Conservation (phyloP, 53 echinoderm and acorn worm species). For the Holothuria leucospilota region DNA sequence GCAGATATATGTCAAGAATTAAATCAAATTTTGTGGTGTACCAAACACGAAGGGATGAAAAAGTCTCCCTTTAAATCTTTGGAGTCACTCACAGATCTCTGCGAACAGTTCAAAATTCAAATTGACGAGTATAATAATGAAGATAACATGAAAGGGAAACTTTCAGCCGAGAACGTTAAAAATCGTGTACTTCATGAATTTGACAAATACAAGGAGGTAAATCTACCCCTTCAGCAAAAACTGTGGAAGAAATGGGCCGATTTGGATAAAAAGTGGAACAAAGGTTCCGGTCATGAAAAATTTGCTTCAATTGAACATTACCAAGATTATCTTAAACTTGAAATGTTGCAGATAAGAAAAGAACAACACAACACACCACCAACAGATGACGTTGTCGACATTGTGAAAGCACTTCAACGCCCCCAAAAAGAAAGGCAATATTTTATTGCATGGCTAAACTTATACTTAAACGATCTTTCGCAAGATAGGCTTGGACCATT, state of each 20-base stretch:
- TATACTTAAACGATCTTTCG: constrained; percentile 27
- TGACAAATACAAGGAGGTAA: neutral
- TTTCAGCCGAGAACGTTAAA: neutral
- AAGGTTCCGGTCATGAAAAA: neutral
- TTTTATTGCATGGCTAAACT: constrained; percentile 21
- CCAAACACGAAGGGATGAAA: neutral
- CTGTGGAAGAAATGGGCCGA: constrained; percentile 55
- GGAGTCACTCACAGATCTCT: neutral
- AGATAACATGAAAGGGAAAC: neutral
- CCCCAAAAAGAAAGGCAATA: neutral
- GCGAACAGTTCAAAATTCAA: neutral
- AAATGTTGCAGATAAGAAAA: constrained; percentile 8
- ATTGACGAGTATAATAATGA: neutral
- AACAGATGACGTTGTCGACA: neutral
- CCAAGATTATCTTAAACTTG: neutral
- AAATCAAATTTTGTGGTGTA: neutral
- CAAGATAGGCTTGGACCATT: constrained; percentile 5
- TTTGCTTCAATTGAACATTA: constrained; percentile 16
- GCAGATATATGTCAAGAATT: constrained; percentile 16
- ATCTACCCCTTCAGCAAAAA: constrained; percentile 37
- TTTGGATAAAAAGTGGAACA: constrained; percentile 48
- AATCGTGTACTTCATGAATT: neutral
- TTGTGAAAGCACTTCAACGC: neutral
- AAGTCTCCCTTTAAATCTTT: neutral
- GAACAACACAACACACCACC: neutral